phyloP scores from a whole-genome alignment of 2,113 vertebrate species.

The Campylorhamphus procurvoides region DNA sequence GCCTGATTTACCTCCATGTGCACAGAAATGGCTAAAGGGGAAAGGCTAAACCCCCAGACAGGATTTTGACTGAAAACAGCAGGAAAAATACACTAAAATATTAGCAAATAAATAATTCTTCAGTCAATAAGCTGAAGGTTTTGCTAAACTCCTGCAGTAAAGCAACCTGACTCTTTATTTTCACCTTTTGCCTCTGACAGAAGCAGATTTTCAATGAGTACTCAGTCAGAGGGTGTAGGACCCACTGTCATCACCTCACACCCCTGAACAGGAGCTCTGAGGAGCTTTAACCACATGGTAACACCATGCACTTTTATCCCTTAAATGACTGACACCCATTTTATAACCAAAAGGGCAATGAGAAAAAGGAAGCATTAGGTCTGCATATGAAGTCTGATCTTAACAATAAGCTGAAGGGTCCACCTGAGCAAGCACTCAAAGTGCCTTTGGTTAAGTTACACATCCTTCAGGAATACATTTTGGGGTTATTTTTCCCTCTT shows the following conservation, averaged over 20 bases:
- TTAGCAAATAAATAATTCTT: not conserved
- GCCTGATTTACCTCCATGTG: not conserved
- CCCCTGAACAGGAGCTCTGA: not conserved
- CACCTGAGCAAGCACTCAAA: not conserved
- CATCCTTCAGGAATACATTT: fast-evolving
- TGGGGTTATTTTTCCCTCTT: not conserved
- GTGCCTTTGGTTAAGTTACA: not conserved
- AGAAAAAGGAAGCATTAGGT: not conserved
- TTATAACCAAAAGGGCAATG: not conserved
- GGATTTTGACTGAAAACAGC: not conserved
- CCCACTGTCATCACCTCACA: not conserved
- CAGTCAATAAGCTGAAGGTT: not conserved
- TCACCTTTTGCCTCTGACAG: not conserved
- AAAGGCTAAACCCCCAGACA: not conserved
- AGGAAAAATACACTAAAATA: not conserved
- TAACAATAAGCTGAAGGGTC: not conserved
- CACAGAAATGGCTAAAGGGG: not conserved
- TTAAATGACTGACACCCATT: not conserved
- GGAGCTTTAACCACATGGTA: not conserved
- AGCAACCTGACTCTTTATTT: not conserved
- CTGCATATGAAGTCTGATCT: not conserved
- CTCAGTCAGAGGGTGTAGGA: not conserved
- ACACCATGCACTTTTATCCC: not conserved
- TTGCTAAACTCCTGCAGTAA: not conserved
- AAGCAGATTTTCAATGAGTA: not conserved